Conservation (phyloP, 2,113 vertebrate species). For the Pipra filicauda region DNA sequence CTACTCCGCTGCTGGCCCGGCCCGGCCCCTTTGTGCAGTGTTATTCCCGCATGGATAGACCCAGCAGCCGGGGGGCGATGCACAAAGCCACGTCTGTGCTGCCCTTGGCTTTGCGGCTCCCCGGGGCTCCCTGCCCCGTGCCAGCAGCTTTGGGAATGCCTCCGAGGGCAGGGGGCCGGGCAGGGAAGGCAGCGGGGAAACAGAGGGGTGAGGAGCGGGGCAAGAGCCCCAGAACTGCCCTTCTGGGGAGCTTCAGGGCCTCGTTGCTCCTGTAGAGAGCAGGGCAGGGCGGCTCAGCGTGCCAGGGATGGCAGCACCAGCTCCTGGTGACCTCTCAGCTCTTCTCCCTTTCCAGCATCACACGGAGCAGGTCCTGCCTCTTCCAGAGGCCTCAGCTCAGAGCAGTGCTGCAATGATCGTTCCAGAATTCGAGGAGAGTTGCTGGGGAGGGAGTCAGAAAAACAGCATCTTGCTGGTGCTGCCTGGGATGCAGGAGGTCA, state of each 20-base stretch:
- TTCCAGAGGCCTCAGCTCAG: background rate
- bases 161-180: background rate
- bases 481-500: background rate
- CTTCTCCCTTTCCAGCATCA: background rate
- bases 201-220: background rate
- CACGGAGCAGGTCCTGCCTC: background rate
- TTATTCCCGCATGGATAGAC: background rate
- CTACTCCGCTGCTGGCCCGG: background rate
- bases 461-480: background rate
- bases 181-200: background rate
- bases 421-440: background rate
- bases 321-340: background rate
- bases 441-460: background rate
- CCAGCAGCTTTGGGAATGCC: background rate
- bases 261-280: background rate
- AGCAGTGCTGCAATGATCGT: background rate
- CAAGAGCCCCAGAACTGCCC: background rate
- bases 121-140: accelerated
- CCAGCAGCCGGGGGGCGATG: accelerated
- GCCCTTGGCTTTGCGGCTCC: background rate
- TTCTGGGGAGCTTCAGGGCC: background rate
- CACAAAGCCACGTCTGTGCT: conserved; percentile 17
- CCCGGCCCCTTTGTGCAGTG: background rate
- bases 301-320: background rate
- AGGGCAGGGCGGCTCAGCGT: background rate